These are phyloP conservation scores for Sebastes iracundus DNA, from an alignment of 2,797 vertebrate species.

Conservation along the genomic window DNA sequence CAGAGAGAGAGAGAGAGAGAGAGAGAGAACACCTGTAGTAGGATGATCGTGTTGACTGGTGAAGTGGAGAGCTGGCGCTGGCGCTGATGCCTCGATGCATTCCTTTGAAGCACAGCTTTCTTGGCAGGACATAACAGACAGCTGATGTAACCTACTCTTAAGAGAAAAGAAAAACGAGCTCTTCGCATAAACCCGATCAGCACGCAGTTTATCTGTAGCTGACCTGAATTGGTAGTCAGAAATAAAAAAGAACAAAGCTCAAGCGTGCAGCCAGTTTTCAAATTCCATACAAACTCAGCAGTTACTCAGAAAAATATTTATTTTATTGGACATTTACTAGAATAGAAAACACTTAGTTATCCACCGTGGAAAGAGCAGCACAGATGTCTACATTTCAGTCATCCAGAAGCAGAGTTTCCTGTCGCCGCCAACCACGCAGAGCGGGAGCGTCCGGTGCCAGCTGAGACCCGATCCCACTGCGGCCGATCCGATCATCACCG, in stretches of 20 bases:
- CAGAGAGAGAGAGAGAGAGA: slow-evolving; percentile 15
- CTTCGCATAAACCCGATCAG: slow-evolving; percentile 16
- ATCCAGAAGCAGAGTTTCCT: slow-evolving; percentile 96
- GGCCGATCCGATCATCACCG: slow-evolving; percentile 88
- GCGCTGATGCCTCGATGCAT: slow-evolving; percentile 36
- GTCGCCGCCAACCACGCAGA: slow-evolving; percentile 93
- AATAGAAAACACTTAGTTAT: slow-evolving; percentile 39
- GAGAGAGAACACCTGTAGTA: slow-evolving; percentile 57
- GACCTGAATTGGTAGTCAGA: slow-evolving; percentile 45
- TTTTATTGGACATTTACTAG: slow-evolving; percentile 72
- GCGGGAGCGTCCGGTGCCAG: slow-evolving; percentile 93
- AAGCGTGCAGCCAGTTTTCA: not conserved
- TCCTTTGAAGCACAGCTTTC: slow-evolving; percentile 62
- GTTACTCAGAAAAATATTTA: slow-evolving; percentile 68
- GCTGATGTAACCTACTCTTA: slow-evolving; percentile 60
- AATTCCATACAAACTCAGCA: slow-evolving; percentile 30
- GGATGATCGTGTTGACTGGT: slow-evolving; percentile 41
- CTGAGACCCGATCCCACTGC: slow-evolving; percentile 92
- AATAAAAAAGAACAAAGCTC: slow-evolving; percentile 39
- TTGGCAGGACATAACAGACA: slow-evolving; percentile 67
- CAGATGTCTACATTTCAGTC: slow-evolving; percentile 90
- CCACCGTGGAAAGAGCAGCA: not conserved
- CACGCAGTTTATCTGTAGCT: slow-evolving; percentile 39
- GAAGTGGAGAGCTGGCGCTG: slow-evolving; percentile 57
- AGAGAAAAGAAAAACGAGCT: slow-evolving; percentile 47